Evolutionary conservation across 2,888 invertebrate species (phyloP), one percentile per base, ranked within the genome.

Genomic region (Cheilosia impressa): DNA sequence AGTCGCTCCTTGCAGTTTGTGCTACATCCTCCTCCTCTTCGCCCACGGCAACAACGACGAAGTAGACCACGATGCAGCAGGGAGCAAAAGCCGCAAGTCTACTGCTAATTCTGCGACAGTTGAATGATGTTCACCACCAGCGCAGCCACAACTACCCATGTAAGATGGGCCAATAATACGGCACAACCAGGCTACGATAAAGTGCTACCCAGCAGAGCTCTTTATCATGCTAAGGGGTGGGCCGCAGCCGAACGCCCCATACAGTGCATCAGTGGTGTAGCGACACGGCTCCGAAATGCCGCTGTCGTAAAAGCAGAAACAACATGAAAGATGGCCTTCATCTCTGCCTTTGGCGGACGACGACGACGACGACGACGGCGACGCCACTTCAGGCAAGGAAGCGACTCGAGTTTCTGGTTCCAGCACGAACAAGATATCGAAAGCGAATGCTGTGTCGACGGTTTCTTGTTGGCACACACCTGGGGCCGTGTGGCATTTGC

Each of bases 51-150:
- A 66, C 19, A 19, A 57, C 31, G 31, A 31, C 31, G 31, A 31
- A 0, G 9, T 2, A 13, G 27, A 57, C 17, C n/a, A 47, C 53
- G 41, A 72, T 58, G 73, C 53, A 71, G 47, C 45, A 76, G 47
- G 62, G 76, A 76, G 81, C 85, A 77, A 77, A 85, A 81, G 76
- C 81, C 85, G 76, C 81, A 81, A 81, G 85, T 85, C 85, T 81
- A 81, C 68, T 72, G 85, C 85, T 85, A 85, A 85, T 85, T 72
- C 76, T 77, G 81, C 81, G 73, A 85, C 81, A 85, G 76, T 85
- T 85, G 76, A 85, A 85, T 85, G 85, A 85, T 81, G 85, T 72
- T 81, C 60, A 63, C 69, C 55, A 60, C 65, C 60, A 66, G 65
- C 50, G 34, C 47, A 71, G 55, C 71, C 66, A 47, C 81, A 76